These are phyloP conservation scores for Aphidius colemani DNA, from an alignment of 2,888 invertebrate species.

Conservation along the genomic window DNA sequence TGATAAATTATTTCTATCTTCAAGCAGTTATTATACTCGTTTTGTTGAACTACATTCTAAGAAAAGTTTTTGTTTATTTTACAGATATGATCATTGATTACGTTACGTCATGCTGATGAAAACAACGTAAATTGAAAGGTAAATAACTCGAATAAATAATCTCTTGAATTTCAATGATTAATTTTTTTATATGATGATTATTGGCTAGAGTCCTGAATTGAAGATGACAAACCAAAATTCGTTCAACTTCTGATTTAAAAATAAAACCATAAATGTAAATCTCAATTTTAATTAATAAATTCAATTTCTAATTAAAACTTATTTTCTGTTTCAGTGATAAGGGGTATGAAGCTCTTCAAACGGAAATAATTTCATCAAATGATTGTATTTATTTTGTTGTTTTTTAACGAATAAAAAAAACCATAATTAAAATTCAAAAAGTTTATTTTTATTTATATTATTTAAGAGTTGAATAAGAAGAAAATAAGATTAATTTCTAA, in stretches of 20 bases:
- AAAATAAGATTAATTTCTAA: too few relatives aligned
- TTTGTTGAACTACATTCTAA: neutral
- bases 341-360: too few relatives aligned
- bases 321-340: too few relatives aligned
- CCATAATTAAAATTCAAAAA: slow-evolving; percentile 25
- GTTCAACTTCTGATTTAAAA: neutral
- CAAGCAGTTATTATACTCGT: neutral
- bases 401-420: too few relatives aligned
- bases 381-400: too few relatives aligned
- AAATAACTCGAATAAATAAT: neutral
- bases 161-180: slow-evolving; percentile 10
- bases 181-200: slow-evolving; percentile 46
- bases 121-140: too few relatives aligned
- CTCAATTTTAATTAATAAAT: too few relatives aligned
- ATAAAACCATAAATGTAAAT: too few relatives aligned
- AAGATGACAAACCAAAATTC: slow-evolving; percentile 46
- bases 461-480: too few relatives aligned
- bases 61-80: neutral
- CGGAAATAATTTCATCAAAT: too few relatives aligned
- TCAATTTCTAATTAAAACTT: too few relatives aligned
- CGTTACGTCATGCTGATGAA: neutral
- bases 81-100: neutral
- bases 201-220: slow-evolving; percentile 58
- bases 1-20: slow-evolving; percentile 28
- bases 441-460: too few relatives aligned